Base-by-base conservation (phyloP, 2,888 invertebrate species). In the Lobophora halterata region DNA sequence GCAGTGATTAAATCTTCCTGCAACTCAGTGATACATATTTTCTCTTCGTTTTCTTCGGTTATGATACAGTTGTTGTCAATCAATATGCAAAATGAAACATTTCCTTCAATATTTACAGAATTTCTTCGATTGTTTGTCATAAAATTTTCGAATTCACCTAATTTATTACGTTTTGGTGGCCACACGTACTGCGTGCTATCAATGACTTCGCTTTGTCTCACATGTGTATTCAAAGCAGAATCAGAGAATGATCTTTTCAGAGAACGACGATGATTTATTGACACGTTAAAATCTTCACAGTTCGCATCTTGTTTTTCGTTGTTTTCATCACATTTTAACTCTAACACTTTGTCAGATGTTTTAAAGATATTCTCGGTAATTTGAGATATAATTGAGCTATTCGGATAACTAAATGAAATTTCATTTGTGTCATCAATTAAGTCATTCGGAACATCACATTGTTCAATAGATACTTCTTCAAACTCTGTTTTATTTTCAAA, bases 221-320 rank as follows among this genome's bases (percentile, higher is more conserved):
- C 50, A 20, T 52, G 52, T 3, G 36, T 46, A 48, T 70, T 60
- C 52, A 85, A 57, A 23, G 73, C 83, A 35, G 85, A 79, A 55
- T 87, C 86, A 13, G 86, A 86, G 26, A 78, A 56, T 11, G 82
- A 85, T 46, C 86, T 68, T 65, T 86, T 86, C 11, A 80, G 65
- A 18, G 56, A 41, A 36, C 42, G 50, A 10, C 54, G 47, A 11
- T 38, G 55, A 35, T 46, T 58, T 14, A 29, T 18, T 8, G 32
- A 38, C 10, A 8, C 30, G 31, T 19, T 32, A 13, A 26, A 28
- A 17, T 31, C 8, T 27, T 19, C 26, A 20, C n/a, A 21, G 19
- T 28, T 24, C 18, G 9, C 17, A 9, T 27, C 32, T 19, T 24
- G 5, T 19, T 23, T 30, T 3, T 33, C n/a, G 13, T 21, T 12